Evolutionary conservation across 1,140 invertebrate species (phyloP).

Genomic region (Drosophila ambigua): DNA sequence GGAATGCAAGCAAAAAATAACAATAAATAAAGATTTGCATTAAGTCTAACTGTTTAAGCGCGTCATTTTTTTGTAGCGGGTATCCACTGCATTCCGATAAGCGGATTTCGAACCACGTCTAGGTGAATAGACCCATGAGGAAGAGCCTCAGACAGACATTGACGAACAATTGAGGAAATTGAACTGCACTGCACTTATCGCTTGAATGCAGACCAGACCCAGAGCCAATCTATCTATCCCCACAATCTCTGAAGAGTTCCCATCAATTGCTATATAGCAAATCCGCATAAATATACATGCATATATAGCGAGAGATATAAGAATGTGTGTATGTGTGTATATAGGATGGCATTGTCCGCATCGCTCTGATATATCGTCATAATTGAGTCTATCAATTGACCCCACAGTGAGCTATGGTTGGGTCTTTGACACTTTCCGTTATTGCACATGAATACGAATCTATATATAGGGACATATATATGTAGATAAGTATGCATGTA

Average conservation of each 20-base stretch:
- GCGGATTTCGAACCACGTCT: constrained; percentile 9
- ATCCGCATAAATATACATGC: constrained; percentile 15
- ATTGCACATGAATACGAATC: constrained; percentile 43
- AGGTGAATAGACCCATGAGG: constrained; percentile 39
- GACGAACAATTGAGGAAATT: constrained; percentile 44
- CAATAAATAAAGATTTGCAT: not conserved
- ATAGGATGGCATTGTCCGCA: constrained; percentile 8
- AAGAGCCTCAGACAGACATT: constrained; percentile 1
- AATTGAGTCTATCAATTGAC: constrained; percentile 82
- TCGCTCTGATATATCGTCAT: constrained; percentile 66
- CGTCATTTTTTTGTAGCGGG: not conserved
- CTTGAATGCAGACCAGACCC: constrained; percentile 4
- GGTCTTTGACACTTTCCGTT: constrained; percentile 75
- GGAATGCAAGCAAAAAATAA: not conserved
- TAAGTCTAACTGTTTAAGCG: too few species aligned
- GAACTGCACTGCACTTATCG: constrained; percentile 52
- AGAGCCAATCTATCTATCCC: not conserved
- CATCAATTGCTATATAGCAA: constrained; percentile 10
- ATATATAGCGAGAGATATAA: not conserved
- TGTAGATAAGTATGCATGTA: constrained; percentile 3
- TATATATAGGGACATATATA: constrained; percentile 31
- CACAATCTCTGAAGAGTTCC: constrained; percentile 28
- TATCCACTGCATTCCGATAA: constrained; percentile 30
- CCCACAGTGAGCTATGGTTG: constrained; percentile 72
- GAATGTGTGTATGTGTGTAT: not conserved